Base-by-base conservation (phyloP, 30 jellyfish, hydroid and myxozoan genomes). In the Clytia hemisphaerica region DNA sequence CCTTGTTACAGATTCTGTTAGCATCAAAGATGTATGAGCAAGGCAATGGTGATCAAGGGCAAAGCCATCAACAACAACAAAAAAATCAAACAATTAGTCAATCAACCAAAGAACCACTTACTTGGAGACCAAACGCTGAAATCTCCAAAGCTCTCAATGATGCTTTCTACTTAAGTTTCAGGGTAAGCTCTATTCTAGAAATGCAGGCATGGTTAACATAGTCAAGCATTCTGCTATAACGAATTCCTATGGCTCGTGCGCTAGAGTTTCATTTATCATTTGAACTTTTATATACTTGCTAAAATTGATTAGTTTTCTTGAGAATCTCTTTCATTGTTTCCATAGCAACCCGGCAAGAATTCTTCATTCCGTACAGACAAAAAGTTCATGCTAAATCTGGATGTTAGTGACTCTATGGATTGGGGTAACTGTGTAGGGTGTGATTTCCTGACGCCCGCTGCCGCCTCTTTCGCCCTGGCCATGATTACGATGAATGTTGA, bases 391-490 rank as follows among this genome's bases (percentile, higher is more conserved):
- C 78, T 79, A 50, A 74, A 83, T n/a, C 31, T 79, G 25, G 93
- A 79, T 58, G 84, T 79, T 45, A 79, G 93, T 58, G 93, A 83
- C 16, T 79, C 93, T 4, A 79, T 79, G 93, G 3, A 73, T 2
- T 51, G 30, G 38, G 71, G 61, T 9, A 72, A 64, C 31, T 67
- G 83, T 26, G 55, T 18, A 54, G 93, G 93, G 9, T 55, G 78
- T 31, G 38, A 49, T 0, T 28, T 49, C 22, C 67, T 79, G 16
- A 67, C 79, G 21, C 83, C 93, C 18, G 76, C 83, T 12, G 62
- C 28, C 57, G 93, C 93, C 38, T 69, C 93, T 15, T 73, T 79
- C 16, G 93, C 93, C 1, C 67, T 79, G 93, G 83, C 93, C 57
- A 69, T 79, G 83, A 72, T 59, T 50, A 67, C 93, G 37, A 25